These are phyloP conservation scores for Rhinoderma darwinii DNA, from an alignment of 2,113 vertebrate species.

Conservation along the genomic window DNA sequence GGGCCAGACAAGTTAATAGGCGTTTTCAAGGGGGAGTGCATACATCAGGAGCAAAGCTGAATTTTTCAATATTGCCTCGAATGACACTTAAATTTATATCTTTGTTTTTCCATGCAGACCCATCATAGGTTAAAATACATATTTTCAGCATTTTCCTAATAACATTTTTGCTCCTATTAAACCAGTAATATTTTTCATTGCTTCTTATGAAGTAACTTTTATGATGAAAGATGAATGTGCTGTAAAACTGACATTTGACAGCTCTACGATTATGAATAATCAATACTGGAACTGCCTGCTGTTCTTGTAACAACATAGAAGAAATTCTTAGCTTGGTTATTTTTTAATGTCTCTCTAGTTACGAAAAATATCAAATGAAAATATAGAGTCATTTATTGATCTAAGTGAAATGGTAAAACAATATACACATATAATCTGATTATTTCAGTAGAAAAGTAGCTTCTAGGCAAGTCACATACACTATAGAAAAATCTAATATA, in stretches of 20 bases:
- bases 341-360: conserved; percentile 6
- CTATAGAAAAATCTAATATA: conserved; percentile 11
- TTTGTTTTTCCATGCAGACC: background rate
- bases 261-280: conserved; percentile 54
- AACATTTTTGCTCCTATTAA: conserved; percentile 11
- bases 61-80: background rate
- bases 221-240: conserved; percentile 47
- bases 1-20: no score
- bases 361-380: background rate
- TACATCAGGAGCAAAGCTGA: background rate
- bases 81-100: background rate
- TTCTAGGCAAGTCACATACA: background rate
- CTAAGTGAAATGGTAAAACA: background rate
- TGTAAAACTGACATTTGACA: conserved; percentile 55
- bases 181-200: conserved; percentile 43
- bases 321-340: conserved; percentile 26
- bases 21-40: background rate
- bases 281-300: conserved; percentile 51
- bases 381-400: conserved; percentile 2
- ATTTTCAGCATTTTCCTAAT: conserved; percentile 12
- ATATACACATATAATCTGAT: background rate
- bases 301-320: conserved; percentile 35
- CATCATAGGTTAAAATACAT: background rate
- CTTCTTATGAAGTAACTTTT: conserved; percentile 45
- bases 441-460: background rate